Evolutionary conservation across 2,113 vertebrate genomes (phyloP), one percentile per base, ranked within the genome.

Genomic region (Microcebus tavaratra): DNA sequence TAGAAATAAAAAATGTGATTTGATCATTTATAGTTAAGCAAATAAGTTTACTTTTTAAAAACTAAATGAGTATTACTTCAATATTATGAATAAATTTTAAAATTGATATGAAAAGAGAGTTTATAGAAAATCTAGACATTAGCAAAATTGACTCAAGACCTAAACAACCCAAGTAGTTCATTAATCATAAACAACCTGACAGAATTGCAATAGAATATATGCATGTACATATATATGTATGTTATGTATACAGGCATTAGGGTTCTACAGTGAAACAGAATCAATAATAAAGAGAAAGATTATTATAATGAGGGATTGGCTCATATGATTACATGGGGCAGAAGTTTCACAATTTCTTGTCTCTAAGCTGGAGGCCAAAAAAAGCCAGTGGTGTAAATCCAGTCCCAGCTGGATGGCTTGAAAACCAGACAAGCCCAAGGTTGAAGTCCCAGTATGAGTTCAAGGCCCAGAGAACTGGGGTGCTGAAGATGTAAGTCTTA

Each of bases 101-200:
- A 95, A 68, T 89, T 45, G 79, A 5, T 42, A 85, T 23, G 6
- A 59, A 59, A 34, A 45, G 34, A 39, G 31, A 78, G 42, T 65
- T 78, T 93, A 73, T 85, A 89, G 63, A 92, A 65, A 82, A 91
- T 29, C 63, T 85, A 13, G 78, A 63, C 91, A 34, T 88, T 20
- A 65, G 36, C n/a, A 86, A 73, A 89, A 86, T 12, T 20, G 39
- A 53, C 23, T 95, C 27, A 79, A 65, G 68, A 92, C 65, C 15
- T 53, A 63, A 79, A 83, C 23, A 70, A 36, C 7, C 57, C 39
- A 81, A 90, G 36, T 65, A 86, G 68, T 48, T 97, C 61, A 76
- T 82, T 93, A 90, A 75, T 90, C 86, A 76, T 13, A 65, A 14
- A 53, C 12, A 93, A 57, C 5, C 31, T 63, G 25, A 76, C 76